A percentile compares a stretch with the other conserved stretches of the same genome.
phyloP scores from a whole-genome alignment of 2,888 invertebrate species.

The Lasioglossum morio region DNA sequence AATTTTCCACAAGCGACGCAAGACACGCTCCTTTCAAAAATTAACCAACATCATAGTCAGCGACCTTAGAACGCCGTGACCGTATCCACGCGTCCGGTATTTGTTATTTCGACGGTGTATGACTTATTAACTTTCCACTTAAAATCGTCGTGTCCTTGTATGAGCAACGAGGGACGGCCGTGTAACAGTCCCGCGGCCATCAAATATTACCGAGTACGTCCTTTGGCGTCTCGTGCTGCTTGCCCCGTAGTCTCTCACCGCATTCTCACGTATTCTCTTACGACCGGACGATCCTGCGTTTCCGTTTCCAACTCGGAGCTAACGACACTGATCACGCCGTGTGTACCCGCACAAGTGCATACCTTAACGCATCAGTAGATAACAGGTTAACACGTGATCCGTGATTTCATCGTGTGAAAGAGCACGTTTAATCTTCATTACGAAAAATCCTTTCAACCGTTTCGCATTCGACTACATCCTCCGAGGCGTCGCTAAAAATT shows the following conservation, averaged over 20 bases:
- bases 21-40: background rate
- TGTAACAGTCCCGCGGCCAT: background rate
- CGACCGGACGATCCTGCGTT: background rate
- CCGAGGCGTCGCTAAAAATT: background rate
- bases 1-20: background rate
- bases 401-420: background rate
- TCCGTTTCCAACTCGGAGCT: background rate
- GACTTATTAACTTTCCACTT: constrained; percentile 3
- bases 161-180: background rate
- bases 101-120: background rate
- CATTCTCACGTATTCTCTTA: constrained; percentile 5
- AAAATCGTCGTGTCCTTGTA: background rate
- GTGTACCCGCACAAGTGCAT: background rate
- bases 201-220: background rate
- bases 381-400: background rate
- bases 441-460: background rate
- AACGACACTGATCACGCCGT: background rate
- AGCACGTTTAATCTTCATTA: background rate
- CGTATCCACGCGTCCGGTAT: background rate
- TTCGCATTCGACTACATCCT: too few relatives aligned
- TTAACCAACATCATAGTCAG: background rate
- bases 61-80: background rate
- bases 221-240: background rate
- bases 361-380: background rate
- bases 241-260: background rate